These are phyloP conservation scores for Lagria hirta DNA, from an alignment of 2,888 invertebrate species.

Conservation along the genomic window DNA sequence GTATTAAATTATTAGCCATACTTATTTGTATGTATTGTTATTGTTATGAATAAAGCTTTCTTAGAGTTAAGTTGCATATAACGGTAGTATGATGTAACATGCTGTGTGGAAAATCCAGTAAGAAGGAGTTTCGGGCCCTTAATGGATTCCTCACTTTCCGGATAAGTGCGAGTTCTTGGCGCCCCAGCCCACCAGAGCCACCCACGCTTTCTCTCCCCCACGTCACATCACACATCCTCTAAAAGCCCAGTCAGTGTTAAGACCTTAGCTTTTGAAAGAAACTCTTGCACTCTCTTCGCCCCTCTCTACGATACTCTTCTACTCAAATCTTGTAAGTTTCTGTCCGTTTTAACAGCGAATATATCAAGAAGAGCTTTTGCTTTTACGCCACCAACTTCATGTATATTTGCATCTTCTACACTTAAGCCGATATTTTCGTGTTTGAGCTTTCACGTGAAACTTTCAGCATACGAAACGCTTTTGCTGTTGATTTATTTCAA, in stretches of 20 bases:
- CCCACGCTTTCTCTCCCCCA: constrained; percentile 29
- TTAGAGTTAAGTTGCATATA: constrained; percentile 27
- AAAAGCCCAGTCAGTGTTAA: constrained; percentile 47
- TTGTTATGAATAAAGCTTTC: constrained; percentile 5
- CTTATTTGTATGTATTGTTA: no score
- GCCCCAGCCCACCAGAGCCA: constrained; percentile 25
- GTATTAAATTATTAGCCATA: no score
- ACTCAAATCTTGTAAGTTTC: constrained; percentile 48
- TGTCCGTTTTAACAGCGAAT: constrained; percentile 45
- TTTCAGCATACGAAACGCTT: constrained; percentile 28
- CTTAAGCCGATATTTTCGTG: constrained; percentile 43
- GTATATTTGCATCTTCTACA: constrained; percentile 42
- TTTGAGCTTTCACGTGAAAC: constrained; percentile 36
- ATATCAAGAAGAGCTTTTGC: constrained; percentile 43
- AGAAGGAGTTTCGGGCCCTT: constrained; percentile 43
- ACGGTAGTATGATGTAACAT: constrained; percentile 35
- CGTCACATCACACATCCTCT: constrained; percentile 44
- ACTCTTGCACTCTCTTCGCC: constrained; percentile 12
- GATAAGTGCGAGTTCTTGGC: constrained; percentile 43
- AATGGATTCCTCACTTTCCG: constrained; percentile 48
- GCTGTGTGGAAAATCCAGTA: constrained; percentile 40
- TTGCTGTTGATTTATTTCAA: constrained; percentile 27
- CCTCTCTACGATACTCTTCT: constrained; percentile 29
- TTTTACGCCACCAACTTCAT: constrained; percentile 39
- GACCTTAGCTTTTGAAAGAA: constrained; percentile 46